Conservation (phyloP, 2,888 invertebrate genomes). For the Erebia aethiops region DNA sequence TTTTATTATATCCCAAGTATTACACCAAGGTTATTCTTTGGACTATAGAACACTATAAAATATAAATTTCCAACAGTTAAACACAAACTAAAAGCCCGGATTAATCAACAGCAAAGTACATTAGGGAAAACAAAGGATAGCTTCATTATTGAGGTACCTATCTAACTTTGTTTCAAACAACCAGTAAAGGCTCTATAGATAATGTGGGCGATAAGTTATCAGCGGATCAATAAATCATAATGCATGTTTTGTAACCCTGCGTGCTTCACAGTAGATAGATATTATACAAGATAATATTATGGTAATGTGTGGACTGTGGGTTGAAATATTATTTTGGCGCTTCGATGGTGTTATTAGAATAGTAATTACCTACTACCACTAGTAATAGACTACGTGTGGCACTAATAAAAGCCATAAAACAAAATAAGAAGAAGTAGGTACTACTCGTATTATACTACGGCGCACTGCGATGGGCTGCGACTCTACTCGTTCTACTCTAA, state of each 20-base stretch:
- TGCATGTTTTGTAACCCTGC: constrained; percentile 55
- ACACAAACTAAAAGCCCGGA: background rate
- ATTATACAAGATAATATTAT: constrained; percentile 10
- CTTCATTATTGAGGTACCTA: constrained; percentile 10
- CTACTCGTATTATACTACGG: too few species aligned
- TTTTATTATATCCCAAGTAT: too few species aligned
- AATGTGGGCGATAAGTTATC: constrained; percentile 73
- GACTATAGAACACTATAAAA: background rate
- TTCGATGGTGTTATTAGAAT: background rate
- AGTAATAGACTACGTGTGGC: too few species aligned
- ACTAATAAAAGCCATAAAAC: too few species aligned
- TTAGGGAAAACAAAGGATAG: constrained; percentile 32
- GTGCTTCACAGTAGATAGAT: constrained; percentile 20
- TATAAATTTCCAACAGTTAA: background rate
- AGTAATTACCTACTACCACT: background rate
- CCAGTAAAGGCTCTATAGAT: constrained; percentile 54
- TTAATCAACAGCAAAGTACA: constrained; percentile 12
- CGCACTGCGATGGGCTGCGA: too few species aligned
- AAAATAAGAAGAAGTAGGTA: too few species aligned
- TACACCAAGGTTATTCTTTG: too few species aligned
- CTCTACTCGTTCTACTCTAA: too few species aligned
- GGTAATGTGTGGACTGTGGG: constrained; percentile 37
- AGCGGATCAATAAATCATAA: constrained; percentile 71
- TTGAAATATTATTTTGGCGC: constrained; percentile 8
- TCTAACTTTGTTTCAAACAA: constrained; percentile 27